Base-by-base conservation (phyloP, 1,140 invertebrate genomes). In the Scaptodrosophila lebanonensis region DNA sequence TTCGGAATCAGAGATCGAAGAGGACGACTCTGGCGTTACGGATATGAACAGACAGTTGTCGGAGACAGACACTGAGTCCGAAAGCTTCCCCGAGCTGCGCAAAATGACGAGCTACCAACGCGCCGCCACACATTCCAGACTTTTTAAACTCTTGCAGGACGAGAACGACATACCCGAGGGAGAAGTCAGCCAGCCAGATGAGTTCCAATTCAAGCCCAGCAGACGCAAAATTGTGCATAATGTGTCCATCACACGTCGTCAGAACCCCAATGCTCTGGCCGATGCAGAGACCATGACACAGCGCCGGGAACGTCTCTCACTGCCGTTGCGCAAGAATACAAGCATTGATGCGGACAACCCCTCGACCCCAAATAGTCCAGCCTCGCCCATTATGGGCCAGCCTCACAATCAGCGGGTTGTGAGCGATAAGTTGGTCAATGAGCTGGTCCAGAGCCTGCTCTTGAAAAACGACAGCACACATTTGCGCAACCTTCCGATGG, bases 1-100 rank as follows among this genome's bases (percentile, higher is more conserved):
- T 27, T 89, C 88, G 1, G 84, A 87, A 25, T 89, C 90, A 1
- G 89, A 91, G 57, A 90, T 89, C 25, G 91, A 92, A 38, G 92
- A 93, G 62, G 90, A 91, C 35, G 92, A 93, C 72, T 93, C 92
- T 5, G 92, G 92, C 7, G 91, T 93, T 0, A 93, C 91, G 1
- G 92, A 93, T 69, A 89, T 92, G 73, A 92, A 92, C 59, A 87
- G 91, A 27, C 90, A 91, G 50, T 89, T 93, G 51, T 93, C 92
- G 0, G 92, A 93, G 65, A 90, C 88, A 5, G 91, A 92, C 38
- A 91, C 91, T 0, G 91, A 92, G 48, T 89, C 90, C 1, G 92
- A 93, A 27, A 88, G 88, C 44, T 88, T 88, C 51, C 86, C 89
- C 1, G 88, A 90, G 53, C 65, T 89, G n/a, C 88, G 87, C 9